phyloP scores from a whole-genome alignment of 2,113 vertebrate genomes.

The Morone chrysops region DNA sequence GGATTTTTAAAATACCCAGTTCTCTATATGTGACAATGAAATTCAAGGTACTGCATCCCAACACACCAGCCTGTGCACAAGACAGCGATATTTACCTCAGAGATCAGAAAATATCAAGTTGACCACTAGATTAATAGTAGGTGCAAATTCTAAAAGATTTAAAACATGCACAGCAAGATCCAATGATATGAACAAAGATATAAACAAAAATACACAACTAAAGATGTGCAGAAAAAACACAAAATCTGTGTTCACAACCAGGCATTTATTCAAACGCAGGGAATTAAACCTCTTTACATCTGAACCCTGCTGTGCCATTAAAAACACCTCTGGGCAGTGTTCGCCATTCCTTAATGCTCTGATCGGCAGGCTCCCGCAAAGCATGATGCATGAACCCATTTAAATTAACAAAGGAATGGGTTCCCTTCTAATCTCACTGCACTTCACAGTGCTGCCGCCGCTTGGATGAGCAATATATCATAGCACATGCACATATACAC shows the following conservation, averaged over 20 bases:
- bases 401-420: conserved; percentile 99
- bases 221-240: conserved; percentile 31
- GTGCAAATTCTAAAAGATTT: not conserved
- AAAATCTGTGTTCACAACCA: conserved; percentile 33
- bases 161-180: conserved; percentile 7
- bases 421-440: conserved; percentile 94
- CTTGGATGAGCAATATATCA: conserved; percentile 97
- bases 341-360: conserved; percentile 89
- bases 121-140: not conserved
- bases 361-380: conserved; percentile 92
- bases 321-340: conserved; percentile 98
- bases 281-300: conserved; percentile 75
- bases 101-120: not conserved
- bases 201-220: conserved; percentile 8
- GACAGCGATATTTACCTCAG: not conserved
- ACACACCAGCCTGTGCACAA: not conserved
- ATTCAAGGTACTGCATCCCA: not conserved
- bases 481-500: conserved; percentile 82
- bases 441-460: conserved; percentile 92
- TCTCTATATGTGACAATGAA: not conserved
- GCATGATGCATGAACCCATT: conserved; percentile 99
- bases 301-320: conserved; percentile 93
- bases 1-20: not conserved
- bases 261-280: conserved; percentile 65
- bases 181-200: conserved; percentile 1